Base-by-base conservation (phyloP, 1,140 invertebrate species). In the Helicoverpa armigera region DNA sequence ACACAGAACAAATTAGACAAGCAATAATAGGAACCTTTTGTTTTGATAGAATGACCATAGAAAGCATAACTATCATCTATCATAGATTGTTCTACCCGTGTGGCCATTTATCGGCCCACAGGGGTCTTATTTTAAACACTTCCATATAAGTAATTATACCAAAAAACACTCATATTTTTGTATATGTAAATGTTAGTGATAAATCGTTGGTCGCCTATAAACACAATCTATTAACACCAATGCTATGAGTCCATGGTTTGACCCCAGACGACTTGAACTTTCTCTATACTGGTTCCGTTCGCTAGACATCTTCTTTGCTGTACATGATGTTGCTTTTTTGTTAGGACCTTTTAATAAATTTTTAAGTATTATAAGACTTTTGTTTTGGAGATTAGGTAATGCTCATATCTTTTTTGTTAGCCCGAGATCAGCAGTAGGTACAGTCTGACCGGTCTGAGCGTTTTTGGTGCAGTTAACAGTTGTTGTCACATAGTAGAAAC, bases 211-310 rank as follows among this genome's bases (percentile, higher is more conserved):
- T 83, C 69, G 78, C 85, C 86, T 87, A 90, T 91, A 88, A 88
- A 88, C 87, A 90, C 85, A 88, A 86, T 90, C 90, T 88, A 90
- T 89, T 91, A 87, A 90, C 90, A 91, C 86, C 82, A 74, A 90
- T 91, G 85, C 67, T 80, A 67, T 78, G 79, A 43, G 75, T 54
- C 65, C 35, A 60, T 43, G 63, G 67, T 78, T 79, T 88, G 86
- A 85, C 86, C 85, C 73, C 43, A 50, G 70, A 53, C 43, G 35
- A 16, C 54, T 23, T 80, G 75, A 82, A 87, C 86, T 87, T 87
- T 87, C 84, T 84, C 83, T 72, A 73, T 82, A 81, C 67, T 60
- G 54, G 79, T 79, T 83, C 73, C 74, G 65, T 76, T 80, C 74
- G 54, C 65, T 78, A 51, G 29, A 79, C 69, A 31, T 80, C 78